These are phyloP conservation scores for Excalfactoria chinensis DNA, from an alignment of 2,113 vertebrate genomes.

Conservation along the genomic window DNA sequence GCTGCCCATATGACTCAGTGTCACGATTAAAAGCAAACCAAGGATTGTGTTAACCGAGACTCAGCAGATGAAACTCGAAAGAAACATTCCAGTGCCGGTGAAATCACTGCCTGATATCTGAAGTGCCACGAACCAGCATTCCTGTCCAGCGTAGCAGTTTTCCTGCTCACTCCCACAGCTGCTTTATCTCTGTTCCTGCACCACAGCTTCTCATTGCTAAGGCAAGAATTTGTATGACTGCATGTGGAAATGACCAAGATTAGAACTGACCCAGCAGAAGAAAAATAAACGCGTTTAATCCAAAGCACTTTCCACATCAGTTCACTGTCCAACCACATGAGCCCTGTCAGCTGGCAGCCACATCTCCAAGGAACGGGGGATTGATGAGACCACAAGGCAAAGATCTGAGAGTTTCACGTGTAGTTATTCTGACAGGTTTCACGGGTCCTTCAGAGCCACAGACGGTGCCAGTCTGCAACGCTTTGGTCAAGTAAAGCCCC, in stretches of 20 bases:
- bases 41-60: conserved; percentile 15
- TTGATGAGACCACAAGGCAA: conserved; percentile 14
- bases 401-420: neutral
- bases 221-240: neutral
- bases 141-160: neutral
- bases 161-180: conserved; percentile 25
- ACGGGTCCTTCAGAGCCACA: neutral
- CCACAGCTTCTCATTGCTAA: neutral
- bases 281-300: neutral
- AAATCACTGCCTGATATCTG: neutral
- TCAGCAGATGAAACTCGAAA: neutral
- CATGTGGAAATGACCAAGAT: conserved; percentile 7
- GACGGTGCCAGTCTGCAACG: neutral
- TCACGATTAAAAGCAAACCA: neutral
- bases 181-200: neutral
- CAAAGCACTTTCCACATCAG: neutral
- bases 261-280: conserved; percentile 16
- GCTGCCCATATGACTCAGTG: conserved; percentile 45
- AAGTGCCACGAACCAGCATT: conserved; percentile 22
- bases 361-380: neutral
- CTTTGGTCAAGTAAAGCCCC: neutral
- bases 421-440: neutral
- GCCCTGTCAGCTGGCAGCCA: neutral
- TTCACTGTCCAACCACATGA: neutral
- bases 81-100: conserved; percentile 24